These are phyloP conservation scores for Pelvicachromis taeniatus DNA, from an alignment of 2,113 vertebrate genomes.

Conservation along the genomic window DNA sequence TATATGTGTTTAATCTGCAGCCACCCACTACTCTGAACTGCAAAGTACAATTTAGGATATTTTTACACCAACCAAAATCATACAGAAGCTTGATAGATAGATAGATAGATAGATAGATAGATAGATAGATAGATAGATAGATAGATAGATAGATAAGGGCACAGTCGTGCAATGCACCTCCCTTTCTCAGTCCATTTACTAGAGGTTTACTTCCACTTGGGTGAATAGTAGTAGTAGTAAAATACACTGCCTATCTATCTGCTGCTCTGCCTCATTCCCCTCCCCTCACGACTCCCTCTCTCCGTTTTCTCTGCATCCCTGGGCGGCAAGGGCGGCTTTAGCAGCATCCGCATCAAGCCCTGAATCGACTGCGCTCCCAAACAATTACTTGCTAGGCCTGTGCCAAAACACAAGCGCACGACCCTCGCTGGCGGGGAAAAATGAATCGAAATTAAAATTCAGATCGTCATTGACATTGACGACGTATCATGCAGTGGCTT, in stretches of 20 bases:
- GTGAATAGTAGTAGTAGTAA: slow-evolving; percentile 68
- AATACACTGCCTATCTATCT: slow-evolving; percentile 49
- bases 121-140: slow-evolving; percentile 20
- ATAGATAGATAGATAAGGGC: slow-evolving; percentile 16
- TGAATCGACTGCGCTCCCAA: slow-evolving; percentile 52
- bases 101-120: slow-evolving; percentile 21
- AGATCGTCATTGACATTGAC: slow-evolving; percentile 60
- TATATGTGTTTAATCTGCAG: background rate
- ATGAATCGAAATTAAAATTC: slow-evolving; percentile 4
- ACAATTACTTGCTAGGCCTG: slow-evolving; percentile 56
- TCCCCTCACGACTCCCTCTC: slow-evolving; percentile 65
- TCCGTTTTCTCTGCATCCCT: slow-evolving; percentile 64
- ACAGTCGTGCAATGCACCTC: slow-evolving; percentile 26
- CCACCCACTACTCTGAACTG: background rate
- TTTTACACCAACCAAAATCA: background rate
- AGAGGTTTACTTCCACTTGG: slow-evolving; percentile 66
- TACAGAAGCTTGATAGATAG: background rate
- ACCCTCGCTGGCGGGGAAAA: background rate
- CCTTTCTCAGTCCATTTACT: slow-evolving; percentile 47
- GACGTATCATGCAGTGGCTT: slow-evolving; percentile 51
- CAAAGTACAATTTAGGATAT: background rate
- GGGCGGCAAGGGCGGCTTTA: slow-evolving; percentile 71
- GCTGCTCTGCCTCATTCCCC: slow-evolving; percentile 55
- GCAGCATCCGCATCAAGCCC: slow-evolving; percentile 70
- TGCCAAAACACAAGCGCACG: background rate